Evolutionary conservation across 2,113 vertebrate genomes (phyloP), one percentile per base, ranked within the genome.

Genomic region (Agelaius phoeniceus): DNA sequence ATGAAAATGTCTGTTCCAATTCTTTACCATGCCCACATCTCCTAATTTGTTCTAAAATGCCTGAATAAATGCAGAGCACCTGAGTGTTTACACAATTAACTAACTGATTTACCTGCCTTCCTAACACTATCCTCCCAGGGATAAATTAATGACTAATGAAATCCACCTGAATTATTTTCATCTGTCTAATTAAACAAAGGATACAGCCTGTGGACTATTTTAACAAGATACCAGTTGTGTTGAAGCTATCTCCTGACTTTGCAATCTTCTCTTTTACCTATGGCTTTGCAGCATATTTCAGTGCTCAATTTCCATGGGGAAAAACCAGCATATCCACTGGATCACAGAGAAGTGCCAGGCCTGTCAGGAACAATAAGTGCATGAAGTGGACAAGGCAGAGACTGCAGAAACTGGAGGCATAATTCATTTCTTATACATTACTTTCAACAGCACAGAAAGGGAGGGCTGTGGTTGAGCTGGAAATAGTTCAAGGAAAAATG

Each of bases 351-450:
- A 91, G 58, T 15, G 26, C 63, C 55, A 52, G 52, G 31, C 48
- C 77, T 95, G 96, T 92, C 87, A 95, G 72, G 23, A 93, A 43
- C 44, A 41, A 96, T 84, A 55, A 57, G 68, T 71, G 67, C 92
- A 80, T 52, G 43, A 66, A 30, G 30, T 43, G 31, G 83, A 90
- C 59, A 75, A 86, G 59, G 55, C 71, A 88, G 63, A 54, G 26
- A 77, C 82, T 77, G 85, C 39, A 94, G 68, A 75, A 86, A 93
- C 72, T 69, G 59, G 79, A 90, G 48, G 72, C 51, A 0, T 10
- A 84, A 65, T 75, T 96, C 21, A 77, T 77, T 96, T 80, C 52
- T 90, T 74, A 72, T 18, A 71, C 12, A 81, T 57, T 52, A 26
- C 43, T 75, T 85, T 48, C 80, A 95, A 41, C 43, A 86, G 57